Percentiles rank a stretch among this genome's conserved stretches.
Evolutionary conservation across 2,797 vertebrate species (phyloP).

Genomic region (Champsocephalus esox): DNA sequence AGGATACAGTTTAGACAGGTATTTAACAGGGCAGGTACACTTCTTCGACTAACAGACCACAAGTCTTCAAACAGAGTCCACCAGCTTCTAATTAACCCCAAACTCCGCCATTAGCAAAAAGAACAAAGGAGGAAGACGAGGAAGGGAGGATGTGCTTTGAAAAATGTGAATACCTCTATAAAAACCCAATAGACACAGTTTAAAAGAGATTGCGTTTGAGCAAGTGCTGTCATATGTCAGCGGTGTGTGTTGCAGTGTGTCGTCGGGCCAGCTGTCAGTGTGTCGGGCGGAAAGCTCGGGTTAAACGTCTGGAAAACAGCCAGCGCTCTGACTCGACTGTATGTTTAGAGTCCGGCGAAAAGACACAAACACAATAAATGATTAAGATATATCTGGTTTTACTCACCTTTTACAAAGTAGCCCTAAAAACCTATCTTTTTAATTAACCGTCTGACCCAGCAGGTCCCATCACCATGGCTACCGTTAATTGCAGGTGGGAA

Average conservation of each 20-base stretch:
- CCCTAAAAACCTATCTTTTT: too few species aligned
- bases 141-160: not conserved
- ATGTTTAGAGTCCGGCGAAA: not conserved
- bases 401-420: not conserved
- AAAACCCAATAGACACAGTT: not conserved
- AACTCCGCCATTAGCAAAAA: conserved; percentile 28
- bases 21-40: conserved; percentile 19
- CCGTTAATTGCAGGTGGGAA: not conserved
- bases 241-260: conserved; percentile 26
- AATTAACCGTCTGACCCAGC: not conserved
- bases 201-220: conserved; percentile 1
- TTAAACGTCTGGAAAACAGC: conserved; percentile 43
- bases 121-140: not conserved
- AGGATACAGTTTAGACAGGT: conserved; percentile 2
- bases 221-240: conserved; percentile 27
- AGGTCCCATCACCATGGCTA: conserved; percentile 5
- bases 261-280: conserved; percentile 59
- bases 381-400: not conserved
- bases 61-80: conserved; percentile 26
- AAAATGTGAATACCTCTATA: not conserved
- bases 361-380: too few species aligned
- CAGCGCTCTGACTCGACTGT: conserved; percentile 2
- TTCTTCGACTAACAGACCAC: conserved; percentile 38
- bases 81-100: conserved; percentile 60
- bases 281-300: conserved; percentile 37